Evolutionary conservation across 2,113 vertebrate genomes (phyloP), one percentile per base, ranked within the genome.

Genomic region (Telmatochromis sp.): DNA sequence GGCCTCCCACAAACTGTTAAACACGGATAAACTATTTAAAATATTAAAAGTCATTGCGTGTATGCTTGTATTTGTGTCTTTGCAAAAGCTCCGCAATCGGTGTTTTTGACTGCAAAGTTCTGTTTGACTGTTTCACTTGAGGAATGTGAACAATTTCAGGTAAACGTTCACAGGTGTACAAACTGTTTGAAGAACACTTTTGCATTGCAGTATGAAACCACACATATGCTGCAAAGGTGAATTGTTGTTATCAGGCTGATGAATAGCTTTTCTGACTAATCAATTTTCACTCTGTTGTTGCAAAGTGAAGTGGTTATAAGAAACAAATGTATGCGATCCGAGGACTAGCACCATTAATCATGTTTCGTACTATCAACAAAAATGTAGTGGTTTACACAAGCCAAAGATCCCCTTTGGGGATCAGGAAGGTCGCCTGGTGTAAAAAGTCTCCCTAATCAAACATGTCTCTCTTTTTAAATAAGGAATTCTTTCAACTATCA

Each of bases 61-160:
- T n/a, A 12, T 31, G 15, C 14, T 78, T 49, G 14, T 9, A 3
- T 73, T 40, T 40, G 40, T 75, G 15, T 75, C 15, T 75, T 47
- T 75, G 23, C 13, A 49, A 49, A 19, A 4, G 42, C 6, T 75
- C 23, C 0, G 14, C 23, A 6, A 19, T 51, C 6, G 0, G 9
- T 49, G 10, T 51, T 51, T 37, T 51, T 78, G 17, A n/a, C 17
- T 33, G 4, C 23, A 49, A 31, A n/a, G 23, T 3, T 49, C 23
- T 75, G 5, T 75, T 49, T 49, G 26, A n/a, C 15, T 78, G 11
- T 6, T 78, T 33, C 28, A 51, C 45, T 51, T 9, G 3, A 33
- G 73, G 73, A 33, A 51, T 78, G 17, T 33, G 26, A 51, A 51
- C 15, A 12, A 33, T 78, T 78, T 51, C 17, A 51, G 26, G 73